phyloP scores from a whole-genome alignment of 2,797 vertebrate species.

The Scyliorhinus canicula region DNA sequence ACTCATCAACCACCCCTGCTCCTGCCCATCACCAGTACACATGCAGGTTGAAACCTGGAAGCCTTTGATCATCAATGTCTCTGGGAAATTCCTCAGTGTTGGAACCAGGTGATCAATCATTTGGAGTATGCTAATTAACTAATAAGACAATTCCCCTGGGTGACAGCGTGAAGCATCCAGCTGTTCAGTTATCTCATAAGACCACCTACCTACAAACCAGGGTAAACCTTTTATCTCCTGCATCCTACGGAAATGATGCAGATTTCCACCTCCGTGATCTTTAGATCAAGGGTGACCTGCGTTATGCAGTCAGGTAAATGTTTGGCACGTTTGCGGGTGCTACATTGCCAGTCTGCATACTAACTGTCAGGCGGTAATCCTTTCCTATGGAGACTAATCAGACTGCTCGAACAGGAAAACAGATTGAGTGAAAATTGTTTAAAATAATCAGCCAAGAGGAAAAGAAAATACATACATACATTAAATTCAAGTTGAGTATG shows the following conservation, averaged over 20 bases:
- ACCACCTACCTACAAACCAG: background rate
- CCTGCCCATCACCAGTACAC: background rate
- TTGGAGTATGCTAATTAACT: background rate
- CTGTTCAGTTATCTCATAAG: background rate
- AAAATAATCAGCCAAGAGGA: background rate
- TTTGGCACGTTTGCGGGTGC: background rate
- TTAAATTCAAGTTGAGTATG: background rate
- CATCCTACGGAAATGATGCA: background rate
- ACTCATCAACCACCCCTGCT: background rate
- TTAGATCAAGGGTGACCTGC: background rate
- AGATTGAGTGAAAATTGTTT: background rate
- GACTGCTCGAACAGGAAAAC: background rate
- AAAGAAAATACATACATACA: too few relatives aligned
- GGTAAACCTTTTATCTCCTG: background rate
- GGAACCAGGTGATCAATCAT: background rate
- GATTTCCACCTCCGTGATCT: background rate
- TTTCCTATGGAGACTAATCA: background rate
- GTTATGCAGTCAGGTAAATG: background rate
- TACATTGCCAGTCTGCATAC: background rate
- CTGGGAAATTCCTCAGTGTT: background rate
- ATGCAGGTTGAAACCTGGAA: background rate
- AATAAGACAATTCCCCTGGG: background rate
- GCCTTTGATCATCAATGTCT: conserved; percentile 3
- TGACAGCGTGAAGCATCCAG: background rate
- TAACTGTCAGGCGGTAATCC: background rate